Evolutionary conservation across 2,888 invertebrate species (phyloP).

Genomic region (Acheta domesticus): DNA sequence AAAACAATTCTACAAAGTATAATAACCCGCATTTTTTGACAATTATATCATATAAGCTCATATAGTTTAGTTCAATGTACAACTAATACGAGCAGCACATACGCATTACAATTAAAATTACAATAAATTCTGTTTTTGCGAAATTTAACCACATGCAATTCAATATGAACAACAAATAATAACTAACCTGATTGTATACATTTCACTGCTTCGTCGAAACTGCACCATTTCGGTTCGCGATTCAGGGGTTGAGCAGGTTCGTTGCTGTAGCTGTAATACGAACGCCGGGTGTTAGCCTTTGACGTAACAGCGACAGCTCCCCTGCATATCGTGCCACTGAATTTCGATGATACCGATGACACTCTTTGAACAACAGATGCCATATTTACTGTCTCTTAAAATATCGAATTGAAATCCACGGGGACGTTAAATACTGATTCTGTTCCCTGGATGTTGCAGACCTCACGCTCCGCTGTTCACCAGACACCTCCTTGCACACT

Average conservation of each 20-base stretch:
- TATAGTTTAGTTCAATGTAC: too few species aligned
- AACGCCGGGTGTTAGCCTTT: constrained; percentile 48
- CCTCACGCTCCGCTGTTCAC: background rate
- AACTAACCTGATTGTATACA: constrained; percentile 76
- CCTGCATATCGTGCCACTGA: constrained; percentile 42
- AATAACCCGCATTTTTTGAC: too few species aligned
- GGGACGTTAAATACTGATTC: too few species aligned
- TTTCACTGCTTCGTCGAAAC: constrained; percentile 74
- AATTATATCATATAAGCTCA: too few species aligned
- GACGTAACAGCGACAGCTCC: constrained; percentile 34
- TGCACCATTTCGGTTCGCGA: constrained; percentile 65
- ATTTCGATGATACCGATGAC: constrained; percentile 38
- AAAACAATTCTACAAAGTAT: too few species aligned
- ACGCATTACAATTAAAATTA: too few species aligned
- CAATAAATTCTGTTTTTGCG: too few species aligned
- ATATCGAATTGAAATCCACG: too few species aligned
- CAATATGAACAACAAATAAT: constrained; percentile 24
- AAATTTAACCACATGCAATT: background rate
- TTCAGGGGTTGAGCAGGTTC: constrained; percentile 78
- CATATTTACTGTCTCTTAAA: constrained; percentile 39
- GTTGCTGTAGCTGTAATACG: constrained; percentile 72
- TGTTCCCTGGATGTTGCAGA: too few species aligned
- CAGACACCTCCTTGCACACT: background rate
- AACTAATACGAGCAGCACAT: too few species aligned
- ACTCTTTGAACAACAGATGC: constrained; percentile 41